Conservation (phyloP, 37 sponge, comb jelly and placozoan genomes). For the Haliclona indistincta region DNA sequence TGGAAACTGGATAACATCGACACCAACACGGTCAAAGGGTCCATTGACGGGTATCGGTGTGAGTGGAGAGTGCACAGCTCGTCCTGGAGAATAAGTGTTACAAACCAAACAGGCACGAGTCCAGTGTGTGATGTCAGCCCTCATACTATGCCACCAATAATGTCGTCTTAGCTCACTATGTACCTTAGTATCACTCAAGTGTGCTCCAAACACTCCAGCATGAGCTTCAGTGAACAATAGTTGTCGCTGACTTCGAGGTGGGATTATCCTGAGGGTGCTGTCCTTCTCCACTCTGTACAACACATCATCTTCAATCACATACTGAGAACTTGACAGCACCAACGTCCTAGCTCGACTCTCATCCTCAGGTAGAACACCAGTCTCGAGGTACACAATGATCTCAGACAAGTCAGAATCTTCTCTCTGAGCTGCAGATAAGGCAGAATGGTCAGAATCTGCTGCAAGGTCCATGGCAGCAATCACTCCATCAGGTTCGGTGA, state of each 20-base stretch:
- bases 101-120: slow-evolving; percentile 29
- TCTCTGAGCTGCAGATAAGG: slow-evolving; percentile 13
- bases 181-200: slow-evolving; percentile 40
- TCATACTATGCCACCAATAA: slow-evolving; percentile 58
- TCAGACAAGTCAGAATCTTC: slow-evolving; percentile 8
- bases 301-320: slow-evolving; percentile 22
- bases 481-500: not conserved
- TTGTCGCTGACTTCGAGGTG: slow-evolving; percentile 18
- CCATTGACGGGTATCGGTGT: no score
- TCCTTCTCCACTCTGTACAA: slow-evolving; percentile 47
- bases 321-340: slow-evolving; percentile 14
- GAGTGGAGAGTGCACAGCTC: no score
- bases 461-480: not conserved
- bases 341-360: slow-evolving; percentile 6
- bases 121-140: slow-evolving; percentile 34
- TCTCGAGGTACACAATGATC: slow-evolving; percentile 24
- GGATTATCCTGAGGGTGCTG: slow-evolving; percentile 33
- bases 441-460: not conserved
- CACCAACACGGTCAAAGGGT: no score
- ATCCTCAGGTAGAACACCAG: slow-evolving; percentile 42
- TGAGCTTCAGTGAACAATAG: slow-evolving; percentile 40
- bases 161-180: slow-evolving; percentile 30
- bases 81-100: slow-evolving; percentile 36
- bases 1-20: no score
- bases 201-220: slow-evolving; percentile 37